A percentile compares a stretch with the other conserved stretches of the same genome.
phyloP scores from a whole-genome alignment of 1,140 invertebrate genomes.

The Diachasma alloeum region DNA sequence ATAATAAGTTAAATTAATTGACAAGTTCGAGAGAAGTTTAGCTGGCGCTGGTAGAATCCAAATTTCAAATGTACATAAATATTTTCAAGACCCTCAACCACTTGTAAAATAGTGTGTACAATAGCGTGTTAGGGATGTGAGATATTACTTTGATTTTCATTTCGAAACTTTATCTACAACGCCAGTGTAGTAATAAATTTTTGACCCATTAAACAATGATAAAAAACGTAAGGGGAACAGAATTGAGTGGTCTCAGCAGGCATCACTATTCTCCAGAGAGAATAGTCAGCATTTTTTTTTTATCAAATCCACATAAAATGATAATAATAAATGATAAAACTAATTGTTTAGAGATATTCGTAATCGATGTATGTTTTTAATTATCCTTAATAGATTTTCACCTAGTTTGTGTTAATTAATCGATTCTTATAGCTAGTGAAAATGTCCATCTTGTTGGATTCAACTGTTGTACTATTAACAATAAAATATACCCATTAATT shows the following conservation, averaged over 20 bases:
- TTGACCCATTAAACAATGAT: neutral
- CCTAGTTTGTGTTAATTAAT: slow-evolving; percentile 5
- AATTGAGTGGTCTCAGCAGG: neutral
- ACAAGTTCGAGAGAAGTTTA: neutral
- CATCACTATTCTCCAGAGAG: neutral
- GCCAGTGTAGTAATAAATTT: neutral
- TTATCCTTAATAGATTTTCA: neutral
- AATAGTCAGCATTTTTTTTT: neutral
- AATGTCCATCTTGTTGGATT: neutral
- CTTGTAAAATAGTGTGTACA: slow-evolving; percentile 6
- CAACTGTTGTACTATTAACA: neutral
- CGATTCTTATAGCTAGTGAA: neutral
- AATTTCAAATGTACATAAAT: slow-evolving; percentile 1
- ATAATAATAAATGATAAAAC: neutral
- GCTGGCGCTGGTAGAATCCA: neutral
- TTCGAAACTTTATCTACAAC: neutral
- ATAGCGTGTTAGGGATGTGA: neutral
- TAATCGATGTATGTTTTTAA: neutral
- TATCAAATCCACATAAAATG: neutral
- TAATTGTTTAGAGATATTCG: neutral
- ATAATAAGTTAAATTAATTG: slow-evolving; percentile 7
- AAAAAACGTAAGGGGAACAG: neutral
- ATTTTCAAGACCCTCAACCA: neutral
- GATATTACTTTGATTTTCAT: neutral
- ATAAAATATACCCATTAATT: neutral